phyloP scores from a whole-genome alignment of 2,113 vertebrate genomes.

The Aramus guarauna region DNA sequence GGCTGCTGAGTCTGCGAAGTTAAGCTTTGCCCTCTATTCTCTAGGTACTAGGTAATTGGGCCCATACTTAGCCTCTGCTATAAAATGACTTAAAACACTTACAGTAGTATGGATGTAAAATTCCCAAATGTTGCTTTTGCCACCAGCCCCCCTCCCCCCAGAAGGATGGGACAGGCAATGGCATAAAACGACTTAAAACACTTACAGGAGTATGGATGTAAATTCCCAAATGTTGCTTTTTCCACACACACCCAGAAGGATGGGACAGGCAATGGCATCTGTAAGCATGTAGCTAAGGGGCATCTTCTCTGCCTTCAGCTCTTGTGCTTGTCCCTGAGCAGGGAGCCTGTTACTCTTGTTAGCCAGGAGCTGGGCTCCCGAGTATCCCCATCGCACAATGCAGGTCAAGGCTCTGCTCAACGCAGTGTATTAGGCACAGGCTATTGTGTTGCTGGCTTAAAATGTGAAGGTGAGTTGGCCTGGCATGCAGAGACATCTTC shows the following conservation, averaged over 20 bases:
- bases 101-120: not conserved
- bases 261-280: not conserved
- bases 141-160: too few relatives aligned
- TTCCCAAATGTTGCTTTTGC: not conserved
- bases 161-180: not conserved
- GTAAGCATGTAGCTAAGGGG: not conserved
- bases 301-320: not conserved
- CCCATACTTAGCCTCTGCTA: not conserved
- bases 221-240: not conserved
- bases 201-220: not conserved
- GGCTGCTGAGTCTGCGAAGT: not conserved
- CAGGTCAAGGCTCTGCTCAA: not conserved
- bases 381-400: fast-evolving
- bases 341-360: not conserved
- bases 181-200: not conserved
- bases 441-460: not conserved
- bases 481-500: not conserved
- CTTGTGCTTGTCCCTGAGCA: not conserved
- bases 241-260: not conserved
- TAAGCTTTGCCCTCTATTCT: not conserved
- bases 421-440: not conserved
- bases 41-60: not conserved
- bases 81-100: not conserved
- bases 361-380: not conserved
- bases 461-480: too few relatives aligned